These are phyloP conservation scores for Sandelia bainsii DNA, from an alignment of 2,797 vertebrate species.

Conservation along the genomic window DNA sequence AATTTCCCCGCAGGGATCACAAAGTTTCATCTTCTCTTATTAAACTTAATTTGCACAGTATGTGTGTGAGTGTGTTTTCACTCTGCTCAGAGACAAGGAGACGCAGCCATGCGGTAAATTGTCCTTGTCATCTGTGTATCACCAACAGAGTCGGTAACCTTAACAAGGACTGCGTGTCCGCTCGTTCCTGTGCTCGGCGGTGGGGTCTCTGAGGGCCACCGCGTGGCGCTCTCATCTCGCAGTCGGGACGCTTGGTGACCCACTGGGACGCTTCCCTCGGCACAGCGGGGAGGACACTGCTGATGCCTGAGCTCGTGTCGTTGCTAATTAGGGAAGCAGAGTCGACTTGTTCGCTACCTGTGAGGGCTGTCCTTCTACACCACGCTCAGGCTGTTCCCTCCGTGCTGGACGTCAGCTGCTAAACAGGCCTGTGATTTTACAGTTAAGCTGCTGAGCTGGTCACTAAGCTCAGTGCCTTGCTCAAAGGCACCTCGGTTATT, in stretches of 20 bases:
- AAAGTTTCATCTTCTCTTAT: constrained; percentile 71
- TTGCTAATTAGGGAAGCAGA: constrained; percentile 70
- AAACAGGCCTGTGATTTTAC: neutral
- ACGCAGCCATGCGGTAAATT: constrained; percentile 69
- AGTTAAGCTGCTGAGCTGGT: neutral
- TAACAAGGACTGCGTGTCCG: constrained; percentile 61
- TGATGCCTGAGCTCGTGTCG: constrained; percentile 19
- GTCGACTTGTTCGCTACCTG: neutral
- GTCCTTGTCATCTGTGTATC: constrained; percentile 72
- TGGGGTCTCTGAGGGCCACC: constrained; percentile 35
- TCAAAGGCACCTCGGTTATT: neutral
- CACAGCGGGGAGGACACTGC: constrained; percentile 1
- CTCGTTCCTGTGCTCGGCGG: neutral
- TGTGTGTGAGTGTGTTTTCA: constrained; percentile 22
- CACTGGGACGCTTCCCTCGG: neutral
- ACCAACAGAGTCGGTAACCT: constrained; percentile 67
- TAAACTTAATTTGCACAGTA: constrained; percentile 67
- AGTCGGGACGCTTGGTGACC: constrained; percentile 6
- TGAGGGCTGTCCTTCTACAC: constrained; percentile 4
- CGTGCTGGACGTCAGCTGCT: neutral
- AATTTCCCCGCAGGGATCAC: constrained; percentile 69
- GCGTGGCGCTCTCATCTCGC: constrained; percentile 24
- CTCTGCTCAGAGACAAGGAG: constrained; percentile 60
- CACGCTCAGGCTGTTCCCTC: neutral
- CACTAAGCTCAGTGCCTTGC: constrained; percentile 1